Conservation (phyloP, 2,888 invertebrate genomes). For the Colletes collaris region DNA sequence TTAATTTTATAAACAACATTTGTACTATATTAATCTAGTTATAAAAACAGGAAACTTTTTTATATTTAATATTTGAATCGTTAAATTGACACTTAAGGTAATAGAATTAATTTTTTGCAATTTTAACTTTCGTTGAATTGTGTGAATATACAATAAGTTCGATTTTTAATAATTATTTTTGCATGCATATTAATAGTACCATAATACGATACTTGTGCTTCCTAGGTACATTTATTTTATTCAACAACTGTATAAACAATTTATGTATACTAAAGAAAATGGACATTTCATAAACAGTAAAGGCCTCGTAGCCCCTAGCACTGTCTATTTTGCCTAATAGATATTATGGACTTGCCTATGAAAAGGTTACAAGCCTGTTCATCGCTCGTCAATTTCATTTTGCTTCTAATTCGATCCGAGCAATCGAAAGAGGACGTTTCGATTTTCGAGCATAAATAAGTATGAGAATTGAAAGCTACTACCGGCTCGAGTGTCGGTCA, state of each 20-base stretch:
- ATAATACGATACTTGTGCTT: too few relatives aligned
- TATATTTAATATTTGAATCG: background rate
- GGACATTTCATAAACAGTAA: too few relatives aligned
- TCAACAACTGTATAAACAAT: too few relatives aligned
- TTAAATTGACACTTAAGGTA: too few relatives aligned
- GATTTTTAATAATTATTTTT: background rate
- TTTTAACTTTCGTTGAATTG: too few relatives aligned
- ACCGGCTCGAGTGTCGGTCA: constrained; percentile 56
- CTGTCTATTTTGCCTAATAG: background rate
- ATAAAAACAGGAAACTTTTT: background rate
- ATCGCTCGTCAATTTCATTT: constrained; percentile 26
- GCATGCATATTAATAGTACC: too few relatives aligned
- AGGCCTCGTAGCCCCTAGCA: background rate
- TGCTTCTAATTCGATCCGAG: constrained; percentile 45
- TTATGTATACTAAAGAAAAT: too few relatives aligned
- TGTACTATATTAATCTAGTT: background rate
- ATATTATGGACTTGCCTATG: background rate
- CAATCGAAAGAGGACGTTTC: constrained; percentile 47
- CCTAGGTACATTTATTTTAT: too few relatives aligned
- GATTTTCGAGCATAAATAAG: constrained; percentile 56
- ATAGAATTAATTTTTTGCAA: too few relatives aligned
- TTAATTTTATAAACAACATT: background rate
- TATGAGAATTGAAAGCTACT: constrained; percentile 58
- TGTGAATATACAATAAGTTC: too few relatives aligned
- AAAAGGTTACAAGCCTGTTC: constrained; percentile 23